A percentile compares a stretch with the other conserved stretches of the same genome.
These are phyloP conservation scores for Clusia tigrina DNA, from an alignment of 2,888 invertebrate genomes.

Conservation along the genomic window DNA sequence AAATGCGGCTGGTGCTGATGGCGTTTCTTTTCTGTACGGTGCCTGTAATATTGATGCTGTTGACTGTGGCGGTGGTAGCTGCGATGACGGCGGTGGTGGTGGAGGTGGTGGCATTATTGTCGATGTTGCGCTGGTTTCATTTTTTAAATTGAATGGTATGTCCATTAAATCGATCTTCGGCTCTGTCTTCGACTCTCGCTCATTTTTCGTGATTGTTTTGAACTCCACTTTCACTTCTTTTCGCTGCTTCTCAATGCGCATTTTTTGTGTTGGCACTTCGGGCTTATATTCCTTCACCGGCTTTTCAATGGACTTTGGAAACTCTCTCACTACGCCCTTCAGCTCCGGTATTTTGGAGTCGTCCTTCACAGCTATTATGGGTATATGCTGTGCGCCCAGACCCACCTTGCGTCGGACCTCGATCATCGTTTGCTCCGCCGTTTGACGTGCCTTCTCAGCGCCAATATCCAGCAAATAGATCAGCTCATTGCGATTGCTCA, in stretches of 20 bases:
- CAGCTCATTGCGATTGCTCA: constrained; percentile 71
- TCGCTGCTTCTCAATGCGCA: constrained; percentile 50
- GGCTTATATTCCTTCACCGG: constrained; percentile 24
- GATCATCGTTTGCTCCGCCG: constrained; percentile 72
- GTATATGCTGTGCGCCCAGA: constrained; percentile 45
- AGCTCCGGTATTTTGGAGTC: neutral
- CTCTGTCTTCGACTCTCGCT: constrained; percentile 33
- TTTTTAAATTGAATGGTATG: constrained; percentile 32
- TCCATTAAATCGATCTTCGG: constrained; percentile 12
- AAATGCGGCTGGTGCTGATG: too few relatives aligned
- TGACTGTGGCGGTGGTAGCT: neutral
- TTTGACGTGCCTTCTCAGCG: constrained; percentile 69
- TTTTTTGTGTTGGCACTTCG: constrained; percentile 44
- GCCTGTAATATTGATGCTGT: too few relatives aligned
- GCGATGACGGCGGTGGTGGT: neutral
- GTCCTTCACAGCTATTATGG: constrained; percentile 28
- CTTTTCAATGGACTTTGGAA: neutral
- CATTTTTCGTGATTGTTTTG: constrained; percentile 19
- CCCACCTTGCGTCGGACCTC: constrained; percentile 73
- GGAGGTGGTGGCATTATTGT: too few relatives aligned
- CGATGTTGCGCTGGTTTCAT: constrained; percentile 5
- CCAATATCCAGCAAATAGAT: constrained; percentile 71
- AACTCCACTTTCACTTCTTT: neutral
- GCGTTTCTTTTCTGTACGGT: too few relatives aligned
- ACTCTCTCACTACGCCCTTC: constrained; percentile 4